Evolutionary conservation across 2,113 vertebrate genomes (phyloP).

Genomic region (Heterochromis multidens): DNA sequence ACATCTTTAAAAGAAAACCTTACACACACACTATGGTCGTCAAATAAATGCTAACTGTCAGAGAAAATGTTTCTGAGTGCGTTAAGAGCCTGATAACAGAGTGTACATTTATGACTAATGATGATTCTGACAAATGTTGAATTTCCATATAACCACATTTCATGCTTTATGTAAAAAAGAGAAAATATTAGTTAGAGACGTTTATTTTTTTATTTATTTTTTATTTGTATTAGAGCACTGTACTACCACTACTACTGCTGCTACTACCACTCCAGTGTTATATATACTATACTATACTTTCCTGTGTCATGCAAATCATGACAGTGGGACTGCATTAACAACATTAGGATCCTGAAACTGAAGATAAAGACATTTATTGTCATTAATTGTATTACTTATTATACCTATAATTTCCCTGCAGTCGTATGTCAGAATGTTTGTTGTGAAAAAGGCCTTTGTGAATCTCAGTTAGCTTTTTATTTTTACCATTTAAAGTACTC

Average conservation of each 20-base stretch:
- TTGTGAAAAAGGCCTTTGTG: not conserved
- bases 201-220: no score
- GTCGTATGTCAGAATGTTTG: not conserved
- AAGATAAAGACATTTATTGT: not conserved
- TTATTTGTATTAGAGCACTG: not conserved
- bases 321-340: not conserved
- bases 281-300: not conserved
- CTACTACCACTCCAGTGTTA: not conserved
- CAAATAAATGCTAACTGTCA: not conserved
- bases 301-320: not conserved
- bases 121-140: not conserved
- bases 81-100: not conserved
- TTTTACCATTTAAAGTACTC: no score
- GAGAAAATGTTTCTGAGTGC: not conserved
- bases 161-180: not conserved
- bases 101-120: not conserved
- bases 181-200: not conserved
- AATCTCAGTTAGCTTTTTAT: not conserved
- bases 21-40: no score
- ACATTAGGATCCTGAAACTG: not conserved
- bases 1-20: no score
- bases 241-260: not conserved
- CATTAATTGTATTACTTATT: not conserved
- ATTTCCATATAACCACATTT: not conserved
- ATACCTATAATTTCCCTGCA: not conserved